Evolutionary conservation across 1,140 invertebrate species (phyloP), one percentile per base, ranked within the genome.

Genomic region (Psix sp.): DNA sequence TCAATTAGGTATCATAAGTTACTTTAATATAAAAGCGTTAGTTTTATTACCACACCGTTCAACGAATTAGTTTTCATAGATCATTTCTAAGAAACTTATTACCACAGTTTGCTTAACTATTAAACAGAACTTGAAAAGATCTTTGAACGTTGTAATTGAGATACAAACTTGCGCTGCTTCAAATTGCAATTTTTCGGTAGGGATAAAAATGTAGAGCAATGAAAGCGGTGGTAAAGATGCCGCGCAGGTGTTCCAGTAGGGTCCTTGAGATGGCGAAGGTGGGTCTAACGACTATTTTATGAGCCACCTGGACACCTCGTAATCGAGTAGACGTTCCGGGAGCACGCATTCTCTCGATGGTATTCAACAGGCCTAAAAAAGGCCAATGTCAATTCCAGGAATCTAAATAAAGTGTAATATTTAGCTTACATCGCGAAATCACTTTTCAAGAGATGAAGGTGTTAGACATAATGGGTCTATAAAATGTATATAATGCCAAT

Each of bases 201-300:
- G 43, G 18, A 24, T 51, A 62, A 56, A 76, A 76, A 60, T 60
- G 49, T 56, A 13, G 42, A 56, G 39, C 56, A 54, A 68, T 56
- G 73, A 68, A 66, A 75, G 39, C 43, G 56, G 62, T 48, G 33
- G 60, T 66, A 60, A 60, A 59, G 54, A 46, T 35, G 65, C 40
- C 46, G 52, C 65, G 66, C 73, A 76, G 73, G 74, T 74, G 73
- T 76, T 68, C 57, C 46, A 51, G n/a, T n/a, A n/a, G 35, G 60
- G 75, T 51, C 63, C 60, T 70, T 56, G 24, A 66, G 43, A 31
- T 46, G 52, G 29, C 66, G 54, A 73, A 75, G 74, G 73, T 76
- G 71, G 71, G 39, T 74, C 73, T 74, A 63, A 80, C 76, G 76
- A 80, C 77, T 73, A 76, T 80, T 80, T 80, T 76, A 77, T 76